Evolutionary conservation across 2,888 invertebrate species (phyloP), one percentile per base, ranked within the genome.

Genomic region (Fissipunctia ypsillon): DNA sequence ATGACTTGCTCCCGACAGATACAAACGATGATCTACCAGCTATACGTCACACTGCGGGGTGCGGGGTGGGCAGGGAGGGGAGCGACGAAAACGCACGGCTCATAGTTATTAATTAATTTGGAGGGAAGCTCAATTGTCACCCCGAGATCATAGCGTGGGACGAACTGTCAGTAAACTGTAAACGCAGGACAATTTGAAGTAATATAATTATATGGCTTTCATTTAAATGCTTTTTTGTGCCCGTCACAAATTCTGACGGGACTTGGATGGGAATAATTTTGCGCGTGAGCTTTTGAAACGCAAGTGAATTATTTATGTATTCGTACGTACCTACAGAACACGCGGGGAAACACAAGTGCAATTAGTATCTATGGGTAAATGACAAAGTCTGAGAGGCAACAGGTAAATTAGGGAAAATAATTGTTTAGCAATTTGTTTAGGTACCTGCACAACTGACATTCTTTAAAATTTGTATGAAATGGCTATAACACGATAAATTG

Each of bases 41-140:
- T 41, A 38, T 25, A 41, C 52, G 41, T 66, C 67, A 68, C 28
- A n/a, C 45, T 45, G 16, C 9, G 25, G 56, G 22, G 16, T 2
- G 28, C 48, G 59, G 61, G 9, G 45, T 65, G 28, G 28, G 43
- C 35, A 63, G 57, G 19, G 31, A 59, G 31, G 35, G 54, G 56
- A 35, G 73, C 38, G 65, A 64, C 43, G 67, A 60, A 64, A 82
- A 64, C 69, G 63, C 54, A 48, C 50, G 38, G 50, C 54, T 83
- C 71, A 73, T 67, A 69, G 79, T 78, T 74, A 78, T 83, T 85
- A 83, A 85, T 83, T 64, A 71, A 72, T 64, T 61, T 38, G 61
- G 16, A n/a, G 28, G 28, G 54, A 25, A 41, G 48, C 43, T 63
- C 45, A 66, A 57, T 79, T 66, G 83, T 79, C 70, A 78, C 48